Percentiles rank a stretch among this genome's conserved stretches.
Conservation (phyloP, 2,888 invertebrate genomes). For the Lasioglossum calceatum region DNA sequence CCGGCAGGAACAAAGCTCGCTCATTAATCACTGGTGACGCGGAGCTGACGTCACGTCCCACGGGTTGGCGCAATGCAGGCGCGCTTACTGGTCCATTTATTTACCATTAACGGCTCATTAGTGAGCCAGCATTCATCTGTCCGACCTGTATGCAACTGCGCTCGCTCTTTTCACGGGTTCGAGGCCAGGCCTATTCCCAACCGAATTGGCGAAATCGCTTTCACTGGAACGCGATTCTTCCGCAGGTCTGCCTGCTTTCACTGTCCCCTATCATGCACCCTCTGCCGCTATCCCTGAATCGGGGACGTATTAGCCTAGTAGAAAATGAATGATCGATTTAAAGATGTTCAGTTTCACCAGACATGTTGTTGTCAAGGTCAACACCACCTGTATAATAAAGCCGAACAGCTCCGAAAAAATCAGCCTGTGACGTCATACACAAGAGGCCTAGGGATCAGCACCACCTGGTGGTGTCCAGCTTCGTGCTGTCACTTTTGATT, state of each 20-base stretch:
- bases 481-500: too few relatives aligned
- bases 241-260: slow-evolving; percentile 1
- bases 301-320: not conserved
- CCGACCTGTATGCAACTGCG: slow-evolving; percentile 53
- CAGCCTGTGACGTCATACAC: too few relatives aligned
- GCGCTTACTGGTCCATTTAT: slow-evolving; percentile 79
- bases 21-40: slow-evolving; percentile 81
- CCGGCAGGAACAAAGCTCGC: slow-evolving; percentile 76
- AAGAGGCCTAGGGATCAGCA: too few relatives aligned
- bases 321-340: not conserved
- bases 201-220: slow-evolving; percentile 41
- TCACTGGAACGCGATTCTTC: slow-evolving; percentile 15
- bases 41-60: slow-evolving; percentile 76
- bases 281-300: not conserved
- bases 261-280: not conserved
- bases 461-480: too few relatives aligned
- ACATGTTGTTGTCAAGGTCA: too few relatives aligned
- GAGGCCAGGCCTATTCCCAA: slow-evolving; percentile 35
- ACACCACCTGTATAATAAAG: too few relatives aligned
- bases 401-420: too few relatives aligned
- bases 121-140: slow-evolving; percentile 70
- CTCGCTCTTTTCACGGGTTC: slow-evolving; percentile 53
- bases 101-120: slow-evolving; percentile 82
- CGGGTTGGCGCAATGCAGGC: slow-evolving; percentile 73
- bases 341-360: too few relatives aligned